Conservation (phyloP, 1,140 invertebrate species). For the Cydia fagiglandana region DNA sequence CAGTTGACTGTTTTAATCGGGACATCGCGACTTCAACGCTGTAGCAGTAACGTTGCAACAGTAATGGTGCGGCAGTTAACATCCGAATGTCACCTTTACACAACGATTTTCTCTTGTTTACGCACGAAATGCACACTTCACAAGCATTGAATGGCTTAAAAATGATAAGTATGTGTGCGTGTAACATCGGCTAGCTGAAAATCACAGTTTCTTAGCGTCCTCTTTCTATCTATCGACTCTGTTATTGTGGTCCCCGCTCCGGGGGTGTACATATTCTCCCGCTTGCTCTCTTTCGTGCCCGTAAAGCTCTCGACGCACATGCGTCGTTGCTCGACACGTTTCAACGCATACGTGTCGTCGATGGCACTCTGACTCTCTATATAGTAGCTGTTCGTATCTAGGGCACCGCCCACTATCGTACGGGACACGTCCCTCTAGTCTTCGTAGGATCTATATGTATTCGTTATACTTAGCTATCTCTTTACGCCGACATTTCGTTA, state of each 20-base stretch:
- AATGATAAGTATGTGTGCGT: too few relatives aligned
- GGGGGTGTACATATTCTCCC: neutral
- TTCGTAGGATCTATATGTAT: conserved; percentile 50
- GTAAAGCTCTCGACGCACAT: neutral
- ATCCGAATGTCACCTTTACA: too few relatives aligned
- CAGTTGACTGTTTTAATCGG: too few relatives aligned
- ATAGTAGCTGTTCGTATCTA: conserved; percentile 19
- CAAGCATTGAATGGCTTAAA: too few relatives aligned
- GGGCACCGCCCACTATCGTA: conserved; percentile 25
- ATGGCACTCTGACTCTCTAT: conserved; percentile 1
- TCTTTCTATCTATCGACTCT: too few relatives aligned
- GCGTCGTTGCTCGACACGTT: neutral
- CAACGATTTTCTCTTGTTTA: too few relatives aligned
- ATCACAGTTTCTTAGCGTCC: too few relatives aligned
- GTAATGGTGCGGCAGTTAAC: too few relatives aligned
- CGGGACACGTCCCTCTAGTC: conserved; percentile 43
- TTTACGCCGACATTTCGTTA: conserved; percentile 21
- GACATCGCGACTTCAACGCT: too few relatives aligned
- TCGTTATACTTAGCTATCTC: conserved; percentile 37
- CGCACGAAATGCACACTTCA: too few relatives aligned
- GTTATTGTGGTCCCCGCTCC: neutral
- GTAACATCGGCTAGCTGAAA: too few relatives aligned
- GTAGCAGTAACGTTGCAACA: too few relatives aligned
- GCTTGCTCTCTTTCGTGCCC: conserved; percentile 3
- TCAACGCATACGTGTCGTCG: neutral